phyloP scores from a whole-genome alignment of 2,888 invertebrate species.

The Tenthredo distinguenda region DNA sequence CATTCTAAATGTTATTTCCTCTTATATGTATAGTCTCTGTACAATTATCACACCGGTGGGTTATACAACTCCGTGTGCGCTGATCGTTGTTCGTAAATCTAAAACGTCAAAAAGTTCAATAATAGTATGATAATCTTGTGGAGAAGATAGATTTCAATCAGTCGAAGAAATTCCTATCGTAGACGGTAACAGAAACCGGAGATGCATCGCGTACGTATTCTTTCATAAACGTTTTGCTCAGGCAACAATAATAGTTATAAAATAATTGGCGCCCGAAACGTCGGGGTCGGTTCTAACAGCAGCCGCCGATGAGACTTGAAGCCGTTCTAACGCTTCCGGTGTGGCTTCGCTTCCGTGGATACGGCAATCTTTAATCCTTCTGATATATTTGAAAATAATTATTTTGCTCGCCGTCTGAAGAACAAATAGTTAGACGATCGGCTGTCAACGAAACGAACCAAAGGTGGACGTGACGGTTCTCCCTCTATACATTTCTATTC shows the following conservation, averaged over 20 bases:
- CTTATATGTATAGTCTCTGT: background rate
- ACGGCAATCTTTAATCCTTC: background rate
- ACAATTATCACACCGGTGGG: background rate
- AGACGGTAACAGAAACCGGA: background rate
- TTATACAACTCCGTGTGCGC: background rate
- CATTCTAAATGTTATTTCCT: slow-evolving; percentile 15
- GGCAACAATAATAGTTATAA: background rate
- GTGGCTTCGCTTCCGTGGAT: background rate
- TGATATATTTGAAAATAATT: background rate
- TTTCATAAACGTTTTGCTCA: background rate
- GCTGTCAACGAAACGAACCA: background rate
- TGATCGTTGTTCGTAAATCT: background rate
- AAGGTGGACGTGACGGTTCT: background rate
- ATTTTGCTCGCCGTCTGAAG: background rate
- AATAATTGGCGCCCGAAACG: background rate
- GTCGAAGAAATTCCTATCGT: background rate
- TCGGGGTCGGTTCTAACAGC: background rate
- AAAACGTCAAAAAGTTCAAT: background rate
- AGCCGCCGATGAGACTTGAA: background rate
- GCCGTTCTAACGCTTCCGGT: background rate
- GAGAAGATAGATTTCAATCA: background rate
- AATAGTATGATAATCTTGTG: background rate
- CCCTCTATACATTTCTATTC: background rate
- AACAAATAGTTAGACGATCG: background rate
- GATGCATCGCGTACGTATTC: slow-evolving; percentile 1